These are phyloP conservation scores for Casuarius casuarius DNA, from an alignment of 2,113 vertebrate species.

Conservation along the genomic window DNA sequence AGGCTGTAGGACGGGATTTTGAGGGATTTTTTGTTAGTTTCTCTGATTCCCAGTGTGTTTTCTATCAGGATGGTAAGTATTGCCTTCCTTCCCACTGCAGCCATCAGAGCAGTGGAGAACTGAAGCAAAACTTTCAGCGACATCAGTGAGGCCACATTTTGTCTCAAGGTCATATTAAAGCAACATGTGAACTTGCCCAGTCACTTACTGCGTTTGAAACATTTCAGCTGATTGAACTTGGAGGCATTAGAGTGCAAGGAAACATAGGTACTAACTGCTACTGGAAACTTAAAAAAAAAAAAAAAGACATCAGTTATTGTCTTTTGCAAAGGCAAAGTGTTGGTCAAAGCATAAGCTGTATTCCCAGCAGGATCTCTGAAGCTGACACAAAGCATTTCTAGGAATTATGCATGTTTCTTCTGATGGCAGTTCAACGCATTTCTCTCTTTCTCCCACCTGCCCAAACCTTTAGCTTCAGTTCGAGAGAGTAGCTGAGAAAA, in stretches of 20 bases:
- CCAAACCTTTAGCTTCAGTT: constrained; percentile 55
- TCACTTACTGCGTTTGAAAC: neutral
- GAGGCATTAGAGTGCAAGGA: neutral
- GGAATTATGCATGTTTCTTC: constrained; percentile 59
- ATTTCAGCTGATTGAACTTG: constrained; percentile 14
- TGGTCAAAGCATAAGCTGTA: constrained; percentile 41
- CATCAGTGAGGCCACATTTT: neutral
- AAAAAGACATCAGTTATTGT: neutral
- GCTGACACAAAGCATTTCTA: constrained; percentile 63
- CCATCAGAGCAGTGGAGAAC: neutral
- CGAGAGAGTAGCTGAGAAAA: constrained; percentile 41
- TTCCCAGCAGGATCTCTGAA: constrained; percentile 52
- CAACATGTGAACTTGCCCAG: neutral
- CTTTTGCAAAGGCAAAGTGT: constrained; percentile 22
- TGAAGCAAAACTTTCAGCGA: neutral
- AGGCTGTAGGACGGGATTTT: neutral
- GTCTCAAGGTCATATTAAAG: neutral
- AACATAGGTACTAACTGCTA: neutral
- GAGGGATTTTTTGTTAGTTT: neutral
- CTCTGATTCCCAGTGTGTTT: neutral
- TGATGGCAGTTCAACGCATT: constrained; percentile 19
- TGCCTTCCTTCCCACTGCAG: neutral
- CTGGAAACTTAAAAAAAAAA: neutral
- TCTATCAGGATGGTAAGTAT: neutral
- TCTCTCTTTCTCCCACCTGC: constrained; percentile 10